Conservation (phyloP, 2,113 vertebrate species). For the Pygoscelis antarcticus region DNA sequence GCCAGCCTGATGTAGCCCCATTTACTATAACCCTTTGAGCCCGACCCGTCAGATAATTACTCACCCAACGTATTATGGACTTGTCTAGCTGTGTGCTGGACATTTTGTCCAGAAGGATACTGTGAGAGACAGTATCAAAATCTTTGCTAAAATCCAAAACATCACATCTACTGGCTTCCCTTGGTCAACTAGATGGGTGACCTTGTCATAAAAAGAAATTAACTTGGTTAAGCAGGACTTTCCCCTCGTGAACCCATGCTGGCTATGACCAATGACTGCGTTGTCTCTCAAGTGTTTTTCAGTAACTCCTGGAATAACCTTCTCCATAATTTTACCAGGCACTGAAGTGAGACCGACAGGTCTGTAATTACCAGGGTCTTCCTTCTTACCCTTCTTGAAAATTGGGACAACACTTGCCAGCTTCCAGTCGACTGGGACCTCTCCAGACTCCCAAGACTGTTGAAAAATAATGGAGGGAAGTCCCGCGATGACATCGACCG, state of each 20-base stretch:
- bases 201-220: neutral
- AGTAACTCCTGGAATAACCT: neutral
- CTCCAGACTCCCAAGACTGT: neutral
- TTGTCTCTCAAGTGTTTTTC: neutral
- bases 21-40: neutral
- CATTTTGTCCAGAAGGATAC: neutral
- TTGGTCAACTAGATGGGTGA: neutral
- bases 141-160: neutral
- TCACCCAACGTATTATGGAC: neutral
- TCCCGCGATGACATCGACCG: accelerated
- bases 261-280: neutral
- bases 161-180: neutral
- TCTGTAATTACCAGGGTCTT: neutral
- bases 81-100: neutral
- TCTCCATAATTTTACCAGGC: neutral
- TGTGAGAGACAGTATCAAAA: neutral
- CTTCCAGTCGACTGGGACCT: neutral
- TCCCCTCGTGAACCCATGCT: neutral
- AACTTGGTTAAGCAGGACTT: neutral
- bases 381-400: neutral
- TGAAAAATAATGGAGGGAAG: neutral
- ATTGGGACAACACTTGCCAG: neutral
- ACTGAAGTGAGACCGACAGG: neutral
- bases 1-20: neutral
- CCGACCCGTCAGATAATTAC: accelerated